phyloP scores from a whole-genome alignment of 2,113 vertebrate species.

The Eurypyga helias region DNA sequence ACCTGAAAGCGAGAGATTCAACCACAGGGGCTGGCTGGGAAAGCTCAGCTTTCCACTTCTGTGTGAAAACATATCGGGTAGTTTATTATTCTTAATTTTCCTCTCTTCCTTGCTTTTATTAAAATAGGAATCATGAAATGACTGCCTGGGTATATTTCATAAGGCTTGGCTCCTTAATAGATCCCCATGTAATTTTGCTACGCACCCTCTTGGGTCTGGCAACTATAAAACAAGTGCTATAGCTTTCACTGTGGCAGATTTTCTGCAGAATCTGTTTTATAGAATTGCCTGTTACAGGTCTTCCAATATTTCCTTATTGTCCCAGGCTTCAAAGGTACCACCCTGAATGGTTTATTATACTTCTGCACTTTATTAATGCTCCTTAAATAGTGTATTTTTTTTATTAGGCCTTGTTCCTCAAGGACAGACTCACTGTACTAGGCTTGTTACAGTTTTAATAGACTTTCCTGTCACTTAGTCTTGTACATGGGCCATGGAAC shows the following conservation, averaged over 20 bases:
- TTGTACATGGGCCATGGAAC: constrained; percentile 53
- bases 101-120: constrained; percentile 16
- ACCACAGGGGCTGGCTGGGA: neutral
- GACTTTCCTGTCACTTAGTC: constrained; percentile 47
- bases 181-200: constrained; percentile 5
- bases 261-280: constrained; percentile 9
- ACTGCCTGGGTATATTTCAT: neutral
- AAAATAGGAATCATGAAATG: neutral
- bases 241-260: neutral
- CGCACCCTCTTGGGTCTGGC: neutral
- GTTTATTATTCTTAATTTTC: constrained; percentile 13
- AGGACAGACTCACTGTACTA: neutral
- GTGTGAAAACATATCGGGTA: neutral
- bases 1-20: neutral
- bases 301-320: constrained; percentile 49
- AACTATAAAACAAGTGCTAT: neutral
- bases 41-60: neutral
- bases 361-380: neutral
- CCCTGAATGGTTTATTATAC: neutral
- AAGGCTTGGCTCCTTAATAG: neutral
- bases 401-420: constrained; percentile 32
- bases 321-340: constrained; percentile 17
- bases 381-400: neutral
- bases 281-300: constrained; percentile 19
- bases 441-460: constrained; percentile 43